These are phyloP conservation scores for Arion vulgaris DNA, from an alignment of 1,140 invertebrate genomes.

Conservation along the genomic window DNA sequence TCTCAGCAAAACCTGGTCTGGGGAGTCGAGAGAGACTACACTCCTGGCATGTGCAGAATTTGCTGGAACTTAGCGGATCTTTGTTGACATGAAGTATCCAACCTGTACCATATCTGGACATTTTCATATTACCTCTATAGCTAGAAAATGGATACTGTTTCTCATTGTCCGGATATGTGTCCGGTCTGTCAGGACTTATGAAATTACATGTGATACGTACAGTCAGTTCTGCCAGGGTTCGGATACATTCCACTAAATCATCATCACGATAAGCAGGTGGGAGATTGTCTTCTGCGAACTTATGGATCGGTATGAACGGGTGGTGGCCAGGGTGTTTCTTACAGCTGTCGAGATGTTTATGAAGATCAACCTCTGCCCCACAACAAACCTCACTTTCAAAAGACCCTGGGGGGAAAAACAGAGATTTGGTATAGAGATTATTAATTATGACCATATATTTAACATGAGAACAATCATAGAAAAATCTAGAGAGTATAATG, in stretches of 20 bases:
- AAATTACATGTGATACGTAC: neutral
- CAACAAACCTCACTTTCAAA: neutral
- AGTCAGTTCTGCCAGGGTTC: constrained; percentile 1
- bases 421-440: too few relatives aligned
- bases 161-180: neutral
- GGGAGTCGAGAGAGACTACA: neutral
- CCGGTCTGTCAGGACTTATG: neutral
- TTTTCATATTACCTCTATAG: neutral
- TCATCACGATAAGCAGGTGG: neutral
- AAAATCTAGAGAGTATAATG: too few relatives aligned
- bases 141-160: neutral
- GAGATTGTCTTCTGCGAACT: neutral
- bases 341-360: neutral
- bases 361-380: constrained; percentile 13
- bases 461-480: too few relatives aligned
- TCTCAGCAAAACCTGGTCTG: neutral
- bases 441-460: too few relatives aligned
- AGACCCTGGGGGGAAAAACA: neutral
- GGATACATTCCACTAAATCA: neutral
- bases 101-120: neutral
- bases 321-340: constrained; percentile 19
- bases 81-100: neutral
- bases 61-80: neutral
- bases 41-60: neutral
- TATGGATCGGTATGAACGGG: neutral